phyloP scores from a whole-genome alignment of 1,140 invertebrate species.

The Andrena cerasifolii region DNA sequence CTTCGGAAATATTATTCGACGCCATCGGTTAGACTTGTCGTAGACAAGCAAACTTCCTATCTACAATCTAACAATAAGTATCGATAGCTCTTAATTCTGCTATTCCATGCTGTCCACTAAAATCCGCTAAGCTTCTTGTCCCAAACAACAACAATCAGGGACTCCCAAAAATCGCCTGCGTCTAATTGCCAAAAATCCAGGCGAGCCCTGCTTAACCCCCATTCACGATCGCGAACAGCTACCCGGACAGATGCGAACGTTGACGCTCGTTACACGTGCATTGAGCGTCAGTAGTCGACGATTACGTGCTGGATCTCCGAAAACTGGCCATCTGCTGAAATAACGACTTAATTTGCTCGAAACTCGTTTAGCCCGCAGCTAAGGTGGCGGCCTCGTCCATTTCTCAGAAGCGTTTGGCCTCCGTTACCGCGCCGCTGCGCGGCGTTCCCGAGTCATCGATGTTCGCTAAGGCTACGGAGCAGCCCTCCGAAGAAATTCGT shows the following conservation, averaged over 20 bases:
- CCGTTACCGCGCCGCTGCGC: conserved; percentile 21
- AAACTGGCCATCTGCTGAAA: conserved; percentile 79
- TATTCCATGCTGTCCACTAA: too few species aligned
- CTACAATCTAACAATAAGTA: too few species aligned
- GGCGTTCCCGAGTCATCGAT: conserved; percentile 33
- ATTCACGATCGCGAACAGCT: conserved; percentile 23
- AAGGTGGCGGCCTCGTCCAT: conserved; percentile 55
- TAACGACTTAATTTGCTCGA: conserved; percentile 79
- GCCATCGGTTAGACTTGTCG: too few species aligned
- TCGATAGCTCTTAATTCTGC: too few species aligned
- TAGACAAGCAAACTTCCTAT: too few species aligned
- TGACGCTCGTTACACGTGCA: conserved; percentile 51
- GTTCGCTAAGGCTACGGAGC: conserved; percentile 9
- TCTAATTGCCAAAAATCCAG: background rate
- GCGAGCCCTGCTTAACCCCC: background rate
- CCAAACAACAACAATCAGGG: too few species aligned
- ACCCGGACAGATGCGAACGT: conserved; percentile 47
- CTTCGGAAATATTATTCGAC: too few species aligned
- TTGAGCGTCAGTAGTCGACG: conserved; percentile 26
- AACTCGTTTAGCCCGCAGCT: conserved; percentile 60
- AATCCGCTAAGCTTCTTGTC: too few species aligned
- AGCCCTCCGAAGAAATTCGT: conserved; percentile 37
- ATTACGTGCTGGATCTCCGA: conserved; percentile 62
- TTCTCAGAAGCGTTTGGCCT: conserved; percentile 48
- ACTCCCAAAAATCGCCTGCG: background rate